These are phyloP conservation scores for Antheraea mylitta DNA, from an alignment of 1,140 invertebrate species.

Conservation along the genomic window DNA sequence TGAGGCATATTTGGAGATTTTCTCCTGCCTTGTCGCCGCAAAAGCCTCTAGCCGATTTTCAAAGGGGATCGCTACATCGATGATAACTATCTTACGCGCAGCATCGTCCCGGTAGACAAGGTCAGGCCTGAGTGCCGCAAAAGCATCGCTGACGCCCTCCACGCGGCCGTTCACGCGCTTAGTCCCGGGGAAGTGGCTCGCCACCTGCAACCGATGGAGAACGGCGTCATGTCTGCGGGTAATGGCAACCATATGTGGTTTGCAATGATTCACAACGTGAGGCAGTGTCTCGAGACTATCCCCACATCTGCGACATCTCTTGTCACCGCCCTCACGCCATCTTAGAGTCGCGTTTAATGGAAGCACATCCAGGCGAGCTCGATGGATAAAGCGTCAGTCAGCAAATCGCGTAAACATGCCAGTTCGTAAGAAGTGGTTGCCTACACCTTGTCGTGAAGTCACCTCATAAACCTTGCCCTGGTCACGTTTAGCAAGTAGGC, in stretches of 20 bases:
- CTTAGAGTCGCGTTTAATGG: neutral
- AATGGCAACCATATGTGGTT: neutral
- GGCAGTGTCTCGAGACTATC: neutral
- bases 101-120: too few species aligned
- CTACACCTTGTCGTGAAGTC: neutral
- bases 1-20: neutral
- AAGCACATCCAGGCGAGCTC: neutral
- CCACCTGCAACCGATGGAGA: neutral
- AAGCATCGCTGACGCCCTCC: too few species aligned
- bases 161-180: too few species aligned
- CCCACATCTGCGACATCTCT: neutral
- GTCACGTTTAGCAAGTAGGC: neutral
- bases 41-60: too few species aligned
- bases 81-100: too few species aligned
- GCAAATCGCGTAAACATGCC: constrained; percentile 6
- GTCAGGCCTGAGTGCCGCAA: too few species aligned
- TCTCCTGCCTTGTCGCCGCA: too few species aligned
- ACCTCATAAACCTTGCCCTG: constrained; percentile 11
- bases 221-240: neutral
- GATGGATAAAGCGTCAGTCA: constrained; percentile 12
- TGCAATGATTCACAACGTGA: neutral
- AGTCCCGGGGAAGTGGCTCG: neutral
- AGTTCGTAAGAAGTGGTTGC: constrained; percentile 10
- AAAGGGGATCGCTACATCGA: too few species aligned
- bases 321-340: neutral